Percentiles rank a stretch among this genome's conserved stretches.
phyloP scores from a whole-genome alignment of 2,888 invertebrate species.

The Eupithecia pulchellata region DNA sequence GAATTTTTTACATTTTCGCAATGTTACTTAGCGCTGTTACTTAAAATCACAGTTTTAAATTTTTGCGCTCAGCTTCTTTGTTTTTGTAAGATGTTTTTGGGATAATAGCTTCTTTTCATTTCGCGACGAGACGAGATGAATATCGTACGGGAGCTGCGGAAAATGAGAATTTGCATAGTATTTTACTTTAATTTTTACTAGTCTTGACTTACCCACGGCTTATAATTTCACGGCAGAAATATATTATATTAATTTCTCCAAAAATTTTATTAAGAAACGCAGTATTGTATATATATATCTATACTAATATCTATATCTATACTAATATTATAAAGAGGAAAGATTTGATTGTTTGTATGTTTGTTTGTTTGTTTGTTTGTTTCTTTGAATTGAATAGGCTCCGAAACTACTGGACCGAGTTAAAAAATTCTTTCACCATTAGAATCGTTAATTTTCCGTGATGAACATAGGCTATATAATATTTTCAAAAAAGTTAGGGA shows the following conservation, averaged over 20 bases:
- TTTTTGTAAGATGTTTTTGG: constrained; percentile 36
- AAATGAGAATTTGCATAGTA: not conserved
- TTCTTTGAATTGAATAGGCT: no score
- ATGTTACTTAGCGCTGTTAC: constrained; percentile 55
- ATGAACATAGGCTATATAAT: no score
- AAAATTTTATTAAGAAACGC: no score
- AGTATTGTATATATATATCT: not conserved
- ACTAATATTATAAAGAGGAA: no score
- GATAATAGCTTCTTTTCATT: constrained; percentile 18
- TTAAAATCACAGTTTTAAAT: constrained; percentile 56
- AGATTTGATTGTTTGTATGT: no score
- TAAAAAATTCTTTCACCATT: no score
- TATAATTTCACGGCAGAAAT: not conserved
- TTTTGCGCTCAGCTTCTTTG: constrained; percentile 50
- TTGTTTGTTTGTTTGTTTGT: no score
- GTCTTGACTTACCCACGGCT: not conserved
- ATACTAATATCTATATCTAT: no score
- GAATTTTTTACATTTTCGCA: constrained; percentile 58
- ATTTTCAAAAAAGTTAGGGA: no score
- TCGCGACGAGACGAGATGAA: constrained; percentile 1
- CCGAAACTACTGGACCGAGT: no score
- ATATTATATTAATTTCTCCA: not conserved
- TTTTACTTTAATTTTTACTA: not conserved
- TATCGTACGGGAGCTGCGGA: not conserved
- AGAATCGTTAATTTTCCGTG: no score